Percentiles rank a stretch among this genome's conserved stretches.
These are phyloP conservation scores for Lithophane semibrunnea DNA, from an alignment of 2,888 invertebrate species.

Conservation along the genomic window DNA sequence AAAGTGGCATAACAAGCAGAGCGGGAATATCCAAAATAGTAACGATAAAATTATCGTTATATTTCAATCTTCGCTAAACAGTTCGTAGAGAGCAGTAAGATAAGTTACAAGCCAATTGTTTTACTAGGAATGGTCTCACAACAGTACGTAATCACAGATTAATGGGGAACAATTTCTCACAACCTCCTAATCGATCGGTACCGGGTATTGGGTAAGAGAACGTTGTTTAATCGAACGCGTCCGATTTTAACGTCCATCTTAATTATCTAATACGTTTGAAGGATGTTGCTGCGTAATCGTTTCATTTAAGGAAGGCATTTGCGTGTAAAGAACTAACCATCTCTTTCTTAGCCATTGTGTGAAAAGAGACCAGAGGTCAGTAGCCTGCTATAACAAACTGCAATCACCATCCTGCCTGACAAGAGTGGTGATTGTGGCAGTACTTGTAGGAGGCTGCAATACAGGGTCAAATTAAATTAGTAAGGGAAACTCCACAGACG, in stretches of 20 bases:
- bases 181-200: constrained; percentile 17
- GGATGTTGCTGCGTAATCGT: constrained; percentile 13
- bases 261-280: constrained; percentile 18
- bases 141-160: not conserved
- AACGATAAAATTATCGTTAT: not conserved
- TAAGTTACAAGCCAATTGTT: not conserved
- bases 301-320: not conserved
- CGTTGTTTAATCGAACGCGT: constrained; percentile 30
- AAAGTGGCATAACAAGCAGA: not conserved
- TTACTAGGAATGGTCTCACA: constrained; percentile 10
- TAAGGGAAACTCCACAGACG: too few species aligned
- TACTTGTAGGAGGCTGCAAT: not conserved
- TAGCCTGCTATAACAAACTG: not conserved
- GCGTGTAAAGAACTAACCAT: not conserved
- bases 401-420: not conserved
- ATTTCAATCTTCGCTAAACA: not conserved
- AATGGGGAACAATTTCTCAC: constrained; percentile 34
- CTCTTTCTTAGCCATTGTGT: not conserved
- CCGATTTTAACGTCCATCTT: constrained; percentile 23
- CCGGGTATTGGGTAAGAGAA: constrained; percentile 23
- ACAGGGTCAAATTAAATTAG: too few species aligned
- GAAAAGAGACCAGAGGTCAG: not conserved
- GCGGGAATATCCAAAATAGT: not conserved
- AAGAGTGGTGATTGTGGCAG: not conserved
- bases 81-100: not conserved